Conservation (phyloP, 92 coral and sea anemone genomes). For the Zoanthus sociatus region DNA sequence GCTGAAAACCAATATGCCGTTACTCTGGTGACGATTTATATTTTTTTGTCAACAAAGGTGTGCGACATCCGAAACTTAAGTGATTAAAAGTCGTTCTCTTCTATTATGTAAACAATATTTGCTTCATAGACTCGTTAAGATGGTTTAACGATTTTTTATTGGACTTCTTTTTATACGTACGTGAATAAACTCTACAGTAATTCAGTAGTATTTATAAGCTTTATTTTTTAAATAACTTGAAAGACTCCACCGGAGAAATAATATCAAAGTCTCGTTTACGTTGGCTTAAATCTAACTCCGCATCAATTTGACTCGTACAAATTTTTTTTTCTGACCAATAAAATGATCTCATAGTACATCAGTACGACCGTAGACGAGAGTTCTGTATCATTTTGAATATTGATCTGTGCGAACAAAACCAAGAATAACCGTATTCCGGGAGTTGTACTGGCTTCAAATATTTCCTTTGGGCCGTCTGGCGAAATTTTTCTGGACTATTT, state of each 20-base stretch:
- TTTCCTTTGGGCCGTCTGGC: constrained; percentile 44
- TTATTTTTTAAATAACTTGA: background rate
- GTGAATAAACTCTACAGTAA: constrained; percentile 4
- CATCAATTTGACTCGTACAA: background rate
- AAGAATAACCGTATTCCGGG: background rate
- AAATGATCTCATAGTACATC: background rate
- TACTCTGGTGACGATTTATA: constrained; percentile 7
- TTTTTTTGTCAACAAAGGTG: constrained; percentile 42
- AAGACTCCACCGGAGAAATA: background rate
- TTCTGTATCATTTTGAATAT: background rate
- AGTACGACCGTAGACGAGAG: background rate
- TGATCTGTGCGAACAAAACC: background rate
- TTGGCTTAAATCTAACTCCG: background rate
- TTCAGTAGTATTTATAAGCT: background rate
- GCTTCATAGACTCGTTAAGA: constrained; percentile 12
- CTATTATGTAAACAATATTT: constrained; percentile 10
- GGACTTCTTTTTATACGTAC: constrained; percentile 14
- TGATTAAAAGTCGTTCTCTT: constrained; percentile 13
- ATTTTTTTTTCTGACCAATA: background rate
- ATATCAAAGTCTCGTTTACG: background rate
- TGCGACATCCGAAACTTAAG: constrained; percentile 6
- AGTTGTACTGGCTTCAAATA: constrained; percentile 29
- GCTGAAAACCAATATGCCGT: constrained; percentile 20
- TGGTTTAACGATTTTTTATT: constrained; percentile 23
- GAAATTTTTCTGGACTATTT: constrained; percentile 27